Evolutionary conservation across 2,888 invertebrate species (phyloP), one percentile per base, ranked within the genome.

Genomic region (Leptura quadrifasciata): DNA sequence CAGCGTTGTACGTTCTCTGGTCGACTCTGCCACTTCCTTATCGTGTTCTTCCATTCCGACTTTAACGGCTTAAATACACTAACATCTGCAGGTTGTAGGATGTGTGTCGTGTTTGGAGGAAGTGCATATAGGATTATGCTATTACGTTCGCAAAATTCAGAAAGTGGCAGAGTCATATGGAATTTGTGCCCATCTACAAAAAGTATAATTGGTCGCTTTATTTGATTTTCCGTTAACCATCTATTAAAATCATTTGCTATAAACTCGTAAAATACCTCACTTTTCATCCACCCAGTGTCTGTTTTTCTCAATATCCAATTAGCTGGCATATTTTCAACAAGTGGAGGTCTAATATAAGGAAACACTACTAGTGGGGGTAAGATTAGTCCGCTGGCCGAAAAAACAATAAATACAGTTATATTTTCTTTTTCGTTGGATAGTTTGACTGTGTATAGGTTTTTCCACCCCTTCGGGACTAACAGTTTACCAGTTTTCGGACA

Each of bases 41-140:
- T 72, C 15, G 80, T 78, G 24, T 78, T 79, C 80, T 83, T 82
- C 83, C 84, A 85, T 27, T 82, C 72, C 17, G 67, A 24, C 71
- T 85, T 84, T n/a, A 84, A 63, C 15, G 83, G 82, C 6, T 71
- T 61, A 75, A 84, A 85, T 18, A 85, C 80, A 3, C 80, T 79
- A 12, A 84, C 83, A 75, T 83, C 81, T n/a, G 80, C 79, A 2
- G 84, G 84, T 70, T 85, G 84, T 17, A 83, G 63, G 4, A 84
- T 81, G 55, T 76, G 74, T 0, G 74, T 76, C 75, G 82, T 70
- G 69, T 77, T 72, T 31, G 78, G 76, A 15, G 78, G 78, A 20
- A 78, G 68, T 10, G 71, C 74, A 61, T 78, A 78, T 10, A 82
- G 39, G 54, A 80, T 77, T 31, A 84, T 84, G 17, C 75, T 47